Percentiles rank a stretch among this genome's conserved stretches.
Conservation (phyloP, 2,113 vertebrate genomes). For the Pogonocichla stellata region DNA sequence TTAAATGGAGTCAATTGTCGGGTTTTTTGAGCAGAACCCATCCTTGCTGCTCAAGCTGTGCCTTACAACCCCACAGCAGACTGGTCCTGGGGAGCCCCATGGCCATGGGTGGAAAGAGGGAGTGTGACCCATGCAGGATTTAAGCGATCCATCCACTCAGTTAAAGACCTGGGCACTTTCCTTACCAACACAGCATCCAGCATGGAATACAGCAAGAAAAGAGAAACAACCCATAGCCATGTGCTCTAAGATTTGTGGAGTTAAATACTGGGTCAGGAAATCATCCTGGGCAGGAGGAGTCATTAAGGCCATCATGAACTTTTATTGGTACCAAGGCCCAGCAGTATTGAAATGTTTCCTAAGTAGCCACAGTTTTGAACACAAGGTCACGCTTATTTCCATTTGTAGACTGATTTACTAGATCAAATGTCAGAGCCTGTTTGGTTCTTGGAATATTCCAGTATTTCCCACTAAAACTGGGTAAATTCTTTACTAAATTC, state of each 20-base stretch:
- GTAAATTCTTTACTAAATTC: background rate
- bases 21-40: background rate
- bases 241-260: background rate
- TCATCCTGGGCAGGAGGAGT: background rate
- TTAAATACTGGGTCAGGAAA: background rate
- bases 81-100: background rate
- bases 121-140: accelerated
- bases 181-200: background rate
- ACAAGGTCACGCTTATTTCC: background rate
- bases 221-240: background rate
- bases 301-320: background rate
- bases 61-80: accelerated
- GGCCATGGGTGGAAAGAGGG: accelerated
- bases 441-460: background rate
- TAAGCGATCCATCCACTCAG: accelerated
- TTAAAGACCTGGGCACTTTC: background rate
- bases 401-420: background rate
- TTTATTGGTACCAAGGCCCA: background rate
- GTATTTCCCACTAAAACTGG: background rate
- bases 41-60: background rate
- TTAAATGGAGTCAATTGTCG: accelerated
- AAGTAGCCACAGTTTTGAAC: background rate
- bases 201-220: accelerated
- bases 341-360: accelerated
- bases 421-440: background rate